Conservation (phyloP, 30 jellyfish, hydroid and myxozoan species). For the Clytia hemisphaerica region DNA sequence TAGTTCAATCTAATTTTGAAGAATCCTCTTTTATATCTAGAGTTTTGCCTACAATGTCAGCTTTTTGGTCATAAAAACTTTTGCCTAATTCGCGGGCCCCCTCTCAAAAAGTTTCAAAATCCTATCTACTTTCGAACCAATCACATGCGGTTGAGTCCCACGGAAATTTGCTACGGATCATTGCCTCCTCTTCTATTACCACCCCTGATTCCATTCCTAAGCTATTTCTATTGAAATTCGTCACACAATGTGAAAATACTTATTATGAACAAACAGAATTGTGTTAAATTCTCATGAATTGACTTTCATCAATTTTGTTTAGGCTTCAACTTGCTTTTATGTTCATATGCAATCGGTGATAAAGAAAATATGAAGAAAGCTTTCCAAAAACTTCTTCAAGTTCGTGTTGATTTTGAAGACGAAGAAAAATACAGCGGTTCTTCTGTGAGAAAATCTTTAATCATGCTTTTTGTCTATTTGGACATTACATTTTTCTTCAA, state of each 20-base stretch:
- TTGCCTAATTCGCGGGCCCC: too few species aligned
- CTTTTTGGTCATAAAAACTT: too few species aligned
- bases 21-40: too few species aligned
- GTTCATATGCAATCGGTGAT: constrained; percentile 89
- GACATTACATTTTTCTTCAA: too few species aligned
- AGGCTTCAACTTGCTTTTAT: constrained; percentile 75
- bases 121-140: too few species aligned
- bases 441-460: constrained; percentile 34
- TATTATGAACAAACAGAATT: background rate
- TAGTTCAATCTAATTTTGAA: too few species aligned
- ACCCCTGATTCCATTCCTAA: background rate
- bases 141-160: too few species aligned
- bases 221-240: background rate
- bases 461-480: background rate
- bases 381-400: constrained; percentile 75
- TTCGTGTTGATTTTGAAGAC: constrained; percentile 59
- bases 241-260: background rate
- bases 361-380: constrained; percentile 87
- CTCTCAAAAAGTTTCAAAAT: too few species aligned
- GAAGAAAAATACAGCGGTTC: constrained; percentile 85
- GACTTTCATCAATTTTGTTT: background rate
- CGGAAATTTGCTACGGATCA: too few species aligned
- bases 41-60: too few species aligned
- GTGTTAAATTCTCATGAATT: background rate
- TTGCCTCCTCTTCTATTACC: background rate